Evolutionary conservation across 2,113 vertebrate genomes (phyloP).

Genomic region (Nyctereutes procyonoides): DNA sequence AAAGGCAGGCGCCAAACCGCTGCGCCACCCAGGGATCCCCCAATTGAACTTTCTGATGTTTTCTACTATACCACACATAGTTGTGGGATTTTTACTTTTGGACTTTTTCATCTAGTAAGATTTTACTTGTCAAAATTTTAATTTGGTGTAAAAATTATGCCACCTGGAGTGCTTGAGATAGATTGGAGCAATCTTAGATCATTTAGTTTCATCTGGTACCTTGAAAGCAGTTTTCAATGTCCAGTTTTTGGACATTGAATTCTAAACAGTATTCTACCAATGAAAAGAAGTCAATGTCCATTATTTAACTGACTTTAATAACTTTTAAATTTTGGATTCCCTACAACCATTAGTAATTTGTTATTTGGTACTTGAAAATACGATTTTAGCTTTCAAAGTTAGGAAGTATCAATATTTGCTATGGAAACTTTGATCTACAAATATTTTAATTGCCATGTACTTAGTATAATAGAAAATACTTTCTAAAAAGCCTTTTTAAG

Average conservation of each 20-base stretch:
- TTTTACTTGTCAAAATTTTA: conserved; percentile 47
- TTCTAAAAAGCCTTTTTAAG: neutral
- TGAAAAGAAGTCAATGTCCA: neutral
- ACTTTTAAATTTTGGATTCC: neutral
- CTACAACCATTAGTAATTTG: neutral
- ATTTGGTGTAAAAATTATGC: neutral
- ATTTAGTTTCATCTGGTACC: neutral
- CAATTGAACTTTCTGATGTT: neutral
- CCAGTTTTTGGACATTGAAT: neutral
- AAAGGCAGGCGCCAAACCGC: no score
- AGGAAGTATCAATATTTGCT: conserved; percentile 6
- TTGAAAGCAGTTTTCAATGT: neutral
- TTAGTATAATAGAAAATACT: conserved; percentile 12
- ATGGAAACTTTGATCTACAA: conserved; percentile 33
- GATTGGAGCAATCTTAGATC: neutral
- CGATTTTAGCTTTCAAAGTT: neutral
- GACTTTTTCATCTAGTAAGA: neutral
- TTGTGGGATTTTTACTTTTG: neutral
- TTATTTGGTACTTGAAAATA: conserved; percentile 7
- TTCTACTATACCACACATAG: neutral
- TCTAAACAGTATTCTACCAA: neutral
- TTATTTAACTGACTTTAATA: neutral
- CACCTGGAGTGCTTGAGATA: conserved; percentile 38
- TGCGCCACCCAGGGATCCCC: no score
- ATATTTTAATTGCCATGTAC: neutral